Conservation (phyloP, 2,888 invertebrate genomes). For the Buathra laborator region DNA sequence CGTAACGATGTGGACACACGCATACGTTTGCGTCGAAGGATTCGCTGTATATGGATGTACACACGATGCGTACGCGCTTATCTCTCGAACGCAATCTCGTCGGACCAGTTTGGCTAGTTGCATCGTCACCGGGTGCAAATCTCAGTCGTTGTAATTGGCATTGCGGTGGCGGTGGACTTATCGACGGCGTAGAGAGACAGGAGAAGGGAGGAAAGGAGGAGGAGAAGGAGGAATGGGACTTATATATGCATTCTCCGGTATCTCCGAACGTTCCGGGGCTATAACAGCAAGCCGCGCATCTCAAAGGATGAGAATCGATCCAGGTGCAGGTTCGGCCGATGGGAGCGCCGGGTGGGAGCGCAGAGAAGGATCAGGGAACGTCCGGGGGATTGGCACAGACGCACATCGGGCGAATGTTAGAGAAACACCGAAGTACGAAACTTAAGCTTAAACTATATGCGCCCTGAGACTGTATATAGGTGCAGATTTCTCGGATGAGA, state of each 20-base stretch:
- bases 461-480: neutral
- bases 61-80: conserved; percentile 54
- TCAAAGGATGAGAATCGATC: conserved; percentile 61
- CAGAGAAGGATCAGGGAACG: conserved; percentile 47
- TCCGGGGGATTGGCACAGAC: conserved; percentile 28
- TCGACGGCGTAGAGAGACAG: conserved; percentile 39
- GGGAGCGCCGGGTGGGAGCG: conserved; percentile 18
- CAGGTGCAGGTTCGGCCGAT: conserved; percentile 33
- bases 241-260: conserved; percentile 12
- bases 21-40: neutral
- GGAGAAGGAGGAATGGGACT: neutral
- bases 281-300: conserved; percentile 16
- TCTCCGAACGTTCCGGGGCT: conserved; percentile 13
- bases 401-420: conserved; percentile 18
- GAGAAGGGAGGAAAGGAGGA: neutral
- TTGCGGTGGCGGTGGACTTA: conserved; percentile 64
- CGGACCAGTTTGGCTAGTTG: conserved; percentile 66
- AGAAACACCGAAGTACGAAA: conserved; percentile 42
- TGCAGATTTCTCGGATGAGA: conserved; percentile 29
- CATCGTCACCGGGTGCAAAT: conserved; percentile 66
- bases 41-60: neutral
- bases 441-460: too few relatives aligned
- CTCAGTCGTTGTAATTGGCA: conserved; percentile 67
- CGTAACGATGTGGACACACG: conserved; percentile 7
- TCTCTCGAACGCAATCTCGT: conserved; percentile 53